These are phyloP conservation scores for Dasypolia templi DNA, from an alignment of 2,888 invertebrate genomes.

Conservation along the genomic window DNA sequence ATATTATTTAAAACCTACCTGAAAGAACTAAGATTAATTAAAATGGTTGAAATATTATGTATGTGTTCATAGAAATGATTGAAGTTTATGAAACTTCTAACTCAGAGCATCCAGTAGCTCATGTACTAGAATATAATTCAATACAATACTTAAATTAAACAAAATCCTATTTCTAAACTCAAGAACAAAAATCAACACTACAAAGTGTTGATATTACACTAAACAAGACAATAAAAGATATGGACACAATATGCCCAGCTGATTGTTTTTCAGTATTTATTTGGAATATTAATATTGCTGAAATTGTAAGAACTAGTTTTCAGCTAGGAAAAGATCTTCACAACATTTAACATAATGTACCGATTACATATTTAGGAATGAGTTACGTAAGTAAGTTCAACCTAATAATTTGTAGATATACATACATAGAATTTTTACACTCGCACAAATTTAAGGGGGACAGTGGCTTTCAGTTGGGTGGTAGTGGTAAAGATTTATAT, in stretches of 20 bases:
- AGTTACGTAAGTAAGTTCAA: background rate
- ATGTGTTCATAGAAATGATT: background rate
- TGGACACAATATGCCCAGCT: too few species aligned
- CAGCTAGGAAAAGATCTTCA: background rate
- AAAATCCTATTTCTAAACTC: background rate
- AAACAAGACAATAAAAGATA: background rate
- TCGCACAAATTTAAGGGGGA: background rate
- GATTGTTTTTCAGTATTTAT: background rate
- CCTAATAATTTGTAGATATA: background rate
- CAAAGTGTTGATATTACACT: background rate
- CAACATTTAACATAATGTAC: background rate
- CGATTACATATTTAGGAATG: background rate
- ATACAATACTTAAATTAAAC: background rate
- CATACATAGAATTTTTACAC: background rate
- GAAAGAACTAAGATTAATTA: background rate
- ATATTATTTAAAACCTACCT: background rate
- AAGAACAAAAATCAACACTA: background rate
- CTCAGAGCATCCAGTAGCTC: background rate
- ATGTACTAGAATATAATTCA: background rate
- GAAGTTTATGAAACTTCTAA: background rate
- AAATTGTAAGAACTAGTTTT: background rate
- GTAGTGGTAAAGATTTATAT: background rate
- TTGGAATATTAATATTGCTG: background rate
- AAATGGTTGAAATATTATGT: background rate
- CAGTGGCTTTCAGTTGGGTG: background rate